phyloP scores from a whole-genome alignment of 1,140 invertebrate genomes.

The Eumaeus atala region DNA sequence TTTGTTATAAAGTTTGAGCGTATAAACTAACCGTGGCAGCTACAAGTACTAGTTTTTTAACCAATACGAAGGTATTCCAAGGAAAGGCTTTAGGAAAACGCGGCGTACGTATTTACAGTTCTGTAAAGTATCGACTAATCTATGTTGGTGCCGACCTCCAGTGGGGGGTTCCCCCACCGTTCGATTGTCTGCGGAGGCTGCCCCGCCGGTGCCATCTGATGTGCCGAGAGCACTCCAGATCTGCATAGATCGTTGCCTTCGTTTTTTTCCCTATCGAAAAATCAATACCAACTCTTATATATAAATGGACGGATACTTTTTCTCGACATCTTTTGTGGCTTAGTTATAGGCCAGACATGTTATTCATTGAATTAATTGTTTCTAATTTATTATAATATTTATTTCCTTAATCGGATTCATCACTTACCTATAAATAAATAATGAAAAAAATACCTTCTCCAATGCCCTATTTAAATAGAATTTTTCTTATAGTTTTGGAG shows the following conservation, averaged over 20 bases:
- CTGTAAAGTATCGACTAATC: constrained; percentile 39
- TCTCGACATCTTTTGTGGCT: constrained; percentile 13
- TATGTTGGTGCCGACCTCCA: constrained; percentile 58
- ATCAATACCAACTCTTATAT: constrained; percentile 70
- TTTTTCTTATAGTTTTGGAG: neutral
- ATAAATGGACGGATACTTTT: constrained; percentile 55
- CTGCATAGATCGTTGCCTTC: constrained; percentile 74
- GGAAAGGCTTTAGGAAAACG: no score
- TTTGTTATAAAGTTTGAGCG: no score
- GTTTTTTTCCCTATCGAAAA: constrained; percentile 72
- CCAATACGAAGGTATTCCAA: no score
- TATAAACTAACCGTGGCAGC: no score
- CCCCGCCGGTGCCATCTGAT: constrained; percentile 72
- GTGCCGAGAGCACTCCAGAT: constrained; percentile 73
- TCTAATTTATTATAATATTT: no score
- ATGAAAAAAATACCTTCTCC: no score
- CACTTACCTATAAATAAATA: no score
- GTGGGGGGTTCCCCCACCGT: constrained; percentile 56
- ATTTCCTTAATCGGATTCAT: no score
- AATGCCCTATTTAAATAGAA: no score
- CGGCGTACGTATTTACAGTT: constrained; percentile 10
- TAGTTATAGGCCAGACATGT: neutral
- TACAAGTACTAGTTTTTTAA: no score
- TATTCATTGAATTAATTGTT: no score
- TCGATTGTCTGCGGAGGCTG: constrained; percentile 72